Evolutionary conservation across 1,140 invertebrate species (phyloP).

Genomic region (Lycorma delicatula): DNA sequence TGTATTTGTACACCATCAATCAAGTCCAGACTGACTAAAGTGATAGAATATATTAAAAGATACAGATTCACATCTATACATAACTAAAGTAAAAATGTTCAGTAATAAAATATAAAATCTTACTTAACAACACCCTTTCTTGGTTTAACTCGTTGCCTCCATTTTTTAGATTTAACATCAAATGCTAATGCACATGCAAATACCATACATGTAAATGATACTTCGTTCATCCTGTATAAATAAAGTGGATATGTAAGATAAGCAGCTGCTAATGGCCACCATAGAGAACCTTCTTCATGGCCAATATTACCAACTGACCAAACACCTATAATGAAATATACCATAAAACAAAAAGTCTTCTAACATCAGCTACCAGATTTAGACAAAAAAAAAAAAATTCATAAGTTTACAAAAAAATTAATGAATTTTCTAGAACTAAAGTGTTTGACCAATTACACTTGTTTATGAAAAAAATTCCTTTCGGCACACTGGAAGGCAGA

Average conservation of each 20-base stretch:
- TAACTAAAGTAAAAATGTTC: no score
- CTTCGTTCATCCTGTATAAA: conserved; percentile 13
- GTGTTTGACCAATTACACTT: no score
- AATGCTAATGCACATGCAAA: conserved; percentile 54
- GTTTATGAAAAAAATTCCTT: no score
- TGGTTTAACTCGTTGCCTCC: conserved; percentile 54
- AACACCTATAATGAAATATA: conserved; percentile 60
- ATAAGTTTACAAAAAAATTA: no score
- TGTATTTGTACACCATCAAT: no score
- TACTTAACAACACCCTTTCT: conserved; percentile 41
- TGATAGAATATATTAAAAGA: conserved; percentile 13
- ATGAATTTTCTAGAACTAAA: no score
- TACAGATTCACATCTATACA: no score
- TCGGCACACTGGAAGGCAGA: no score
- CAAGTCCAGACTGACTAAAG: not conserved
- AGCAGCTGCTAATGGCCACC: conserved; percentile 57
- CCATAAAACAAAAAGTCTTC: no score
- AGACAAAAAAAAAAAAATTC: no score
- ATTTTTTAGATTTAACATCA: conserved; percentile 64
- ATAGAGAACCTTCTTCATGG: conserved; percentile 58
- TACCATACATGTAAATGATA: conserved; percentile 54
- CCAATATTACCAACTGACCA: conserved; percentile 88
- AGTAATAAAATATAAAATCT: no score
- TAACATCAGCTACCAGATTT: no score
- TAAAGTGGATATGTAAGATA: conserved; percentile 51